Conservation (phyloP, 2,888 invertebrate species). For the Tenthredo distinguenda region DNA sequence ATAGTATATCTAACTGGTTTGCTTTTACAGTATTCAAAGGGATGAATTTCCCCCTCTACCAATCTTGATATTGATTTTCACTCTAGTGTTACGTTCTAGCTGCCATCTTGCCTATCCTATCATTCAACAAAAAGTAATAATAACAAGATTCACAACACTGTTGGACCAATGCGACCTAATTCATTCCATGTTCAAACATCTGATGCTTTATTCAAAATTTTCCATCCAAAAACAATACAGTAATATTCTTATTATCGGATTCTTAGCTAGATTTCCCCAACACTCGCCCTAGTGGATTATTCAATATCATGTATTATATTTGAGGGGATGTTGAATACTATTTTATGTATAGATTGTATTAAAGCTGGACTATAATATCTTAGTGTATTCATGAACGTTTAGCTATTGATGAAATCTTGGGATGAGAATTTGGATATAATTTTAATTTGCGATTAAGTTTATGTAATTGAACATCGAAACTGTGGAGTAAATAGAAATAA, state of each 20-base stretch:
- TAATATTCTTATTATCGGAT: neutral
- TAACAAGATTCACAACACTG: neutral
- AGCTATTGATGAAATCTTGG: neutral
- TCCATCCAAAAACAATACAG: neutral
- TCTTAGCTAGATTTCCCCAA: neutral
- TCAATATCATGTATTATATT: neutral
- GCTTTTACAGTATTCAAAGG: conserved; percentile 58
- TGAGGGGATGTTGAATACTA: neutral
- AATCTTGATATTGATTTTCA: conserved; percentile 73
- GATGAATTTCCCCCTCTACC: conserved; percentile 64
- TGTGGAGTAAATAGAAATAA: neutral
- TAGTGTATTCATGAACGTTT: neutral
- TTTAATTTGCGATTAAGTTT: neutral
- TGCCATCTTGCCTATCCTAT: conserved; percentile 40
- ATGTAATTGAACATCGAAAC: neutral
- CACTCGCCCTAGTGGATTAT: neutral
- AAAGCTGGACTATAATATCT: neutral
- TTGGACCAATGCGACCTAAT: neutral
- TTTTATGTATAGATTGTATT: neutral
- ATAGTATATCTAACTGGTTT: conserved; percentile 51
- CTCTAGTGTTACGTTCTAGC: conserved; percentile 48
- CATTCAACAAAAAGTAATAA: conserved; percentile 27
- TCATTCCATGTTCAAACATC: neutral
- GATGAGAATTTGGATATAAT: neutral
- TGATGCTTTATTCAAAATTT: neutral